Base-by-base conservation (phyloP, 37 sponge, comb jelly and placozoan genomes). In the Aphrocallistes beatrix region DNA sequence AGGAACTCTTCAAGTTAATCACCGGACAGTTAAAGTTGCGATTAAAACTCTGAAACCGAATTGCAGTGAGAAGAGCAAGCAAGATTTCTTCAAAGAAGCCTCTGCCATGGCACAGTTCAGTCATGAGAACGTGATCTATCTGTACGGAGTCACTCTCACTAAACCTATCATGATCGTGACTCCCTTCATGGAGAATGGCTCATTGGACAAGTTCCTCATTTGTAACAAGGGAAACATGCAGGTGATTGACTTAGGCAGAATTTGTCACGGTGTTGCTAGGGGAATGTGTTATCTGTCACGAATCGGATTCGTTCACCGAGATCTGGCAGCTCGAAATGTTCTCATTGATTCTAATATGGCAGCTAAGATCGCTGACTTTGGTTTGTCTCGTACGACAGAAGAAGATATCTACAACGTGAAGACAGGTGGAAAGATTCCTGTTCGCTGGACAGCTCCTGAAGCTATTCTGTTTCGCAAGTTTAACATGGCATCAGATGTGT, bases 121-220 rank as follows among this genome's bases (percentile, higher is more conserved):
- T 6, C 75, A 60, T 13, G 75, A 3, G 8, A 60, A 60, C n/a
- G 75, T 60, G 8, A 60, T 60, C 75, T 60, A 60, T 60, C 34
- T 60, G 34, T 60, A 60, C 21, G 75, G 75, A 60, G 75, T 60
- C 8, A 60, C 75, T 60, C 75, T 60, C 8, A 32, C 17, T 13
- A 60, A 92, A 51, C 93, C 91, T 37, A 87, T 90, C 23, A 94
- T 97, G 98, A 97, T 97, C 30, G 85, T 97, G 38, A 94, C 94
- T 88, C 95, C 94, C 83, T 94, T 82, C 51, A 90, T 97, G 93
- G 87, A 91, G 16, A 97, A 97, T 83, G 95, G 95, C 19, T 94
- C 95, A 39, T 89, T 97, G 21, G 91, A 97, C 49, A 36, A 84
- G 42, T 94, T 91, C 84, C 91, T 97, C 10, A 13, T 6, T 30